phyloP scores from a whole-genome alignment of 2,113 vertebrate genomes.

The Vicugna pacos region DNA sequence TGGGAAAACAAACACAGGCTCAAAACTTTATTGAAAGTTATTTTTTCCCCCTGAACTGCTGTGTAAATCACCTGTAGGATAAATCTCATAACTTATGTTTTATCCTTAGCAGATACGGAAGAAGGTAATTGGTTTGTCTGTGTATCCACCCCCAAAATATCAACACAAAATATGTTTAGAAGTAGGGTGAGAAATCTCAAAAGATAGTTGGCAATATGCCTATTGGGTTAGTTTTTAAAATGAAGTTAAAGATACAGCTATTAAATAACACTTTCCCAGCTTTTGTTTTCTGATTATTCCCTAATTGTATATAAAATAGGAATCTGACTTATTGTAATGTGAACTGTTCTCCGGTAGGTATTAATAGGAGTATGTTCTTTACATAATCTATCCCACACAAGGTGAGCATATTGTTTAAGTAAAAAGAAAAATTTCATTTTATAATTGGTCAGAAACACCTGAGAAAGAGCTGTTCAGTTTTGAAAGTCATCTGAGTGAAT shows the following conservation, averaged over 20 bases:
- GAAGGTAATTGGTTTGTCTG: constrained; percentile 77
- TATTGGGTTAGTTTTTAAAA: constrained; percentile 68
- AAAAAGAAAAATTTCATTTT: constrained; percentile 82
- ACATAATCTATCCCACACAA: constrained; percentile 65
- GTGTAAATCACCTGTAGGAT: constrained; percentile 77
- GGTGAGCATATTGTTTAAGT: constrained; percentile 77
- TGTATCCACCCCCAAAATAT: constrained; percentile 74
- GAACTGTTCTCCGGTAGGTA: constrained; percentile 45
- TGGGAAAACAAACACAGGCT: constrained; percentile 69
- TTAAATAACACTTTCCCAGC: constrained; percentile 58
- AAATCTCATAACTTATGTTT: constrained; percentile 76
- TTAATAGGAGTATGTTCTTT: constrained; percentile 74
- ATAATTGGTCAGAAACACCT: constrained; percentile 79
- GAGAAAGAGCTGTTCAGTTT: constrained; percentile 77
- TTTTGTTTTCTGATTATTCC: constrained; percentile 71
- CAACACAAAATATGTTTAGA: constrained; percentile 71
- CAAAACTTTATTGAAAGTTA: constrained; percentile 79
- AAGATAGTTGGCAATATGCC: constrained; percentile 59
- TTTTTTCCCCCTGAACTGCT: constrained; percentile 59
- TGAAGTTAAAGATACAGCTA: constrained; percentile 65
- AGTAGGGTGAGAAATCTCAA: constrained; percentile 2
- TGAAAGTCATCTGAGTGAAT: constrained; percentile 70
- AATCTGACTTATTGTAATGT: constrained; percentile 72
- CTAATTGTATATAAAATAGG: constrained; percentile 55
- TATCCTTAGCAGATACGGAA: constrained; percentile 74